phyloP scores from a whole-genome alignment of 64 coral and sea anemone genomes.

The Actinia equina region DNA sequence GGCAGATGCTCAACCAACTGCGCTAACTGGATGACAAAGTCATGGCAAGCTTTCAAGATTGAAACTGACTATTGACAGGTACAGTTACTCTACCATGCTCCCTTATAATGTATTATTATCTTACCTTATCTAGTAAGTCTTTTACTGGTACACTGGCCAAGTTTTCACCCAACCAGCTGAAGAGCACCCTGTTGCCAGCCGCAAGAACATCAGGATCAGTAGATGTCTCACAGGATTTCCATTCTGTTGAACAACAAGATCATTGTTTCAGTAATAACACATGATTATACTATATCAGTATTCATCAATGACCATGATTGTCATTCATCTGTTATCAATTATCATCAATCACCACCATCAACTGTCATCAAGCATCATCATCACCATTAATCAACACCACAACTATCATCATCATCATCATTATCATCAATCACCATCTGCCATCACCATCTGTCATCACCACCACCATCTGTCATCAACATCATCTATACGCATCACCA shows the following conservation, averaged over 20 bases:
- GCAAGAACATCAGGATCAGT: conserved; percentile 32
- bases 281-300: background rate
- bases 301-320: background rate
- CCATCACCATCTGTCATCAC: background rate
- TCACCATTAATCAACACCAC: background rate
- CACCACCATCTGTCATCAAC: too few relatives aligned
- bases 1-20: too few relatives aligned
- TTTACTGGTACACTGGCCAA: conserved; percentile 32
- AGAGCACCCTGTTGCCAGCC: conserved; percentile 33
- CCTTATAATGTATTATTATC: background rate
- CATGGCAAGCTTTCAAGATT: too few relatives aligned
- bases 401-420: background rate
- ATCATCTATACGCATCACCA: too few relatives aligned
- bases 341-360: background rate
- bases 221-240: conserved; percentile 39
- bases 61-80: too few relatives aligned
- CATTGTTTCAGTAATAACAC: background rate
- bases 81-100: too few relatives aligned
- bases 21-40: too few relatives aligned
- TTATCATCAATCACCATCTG: background rate
- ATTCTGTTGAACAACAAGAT: conserved; percentile 26
- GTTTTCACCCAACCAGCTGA: conserved; percentile 67
- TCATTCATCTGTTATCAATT: background rate
- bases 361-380: background rate
- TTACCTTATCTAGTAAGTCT: conserved; percentile 24